Evolutionary conservation across 2,797 vertebrate species (phyloP), one percentile per base, ranked within the genome.

Genomic region (Amphiprion clarkii): DNA sequence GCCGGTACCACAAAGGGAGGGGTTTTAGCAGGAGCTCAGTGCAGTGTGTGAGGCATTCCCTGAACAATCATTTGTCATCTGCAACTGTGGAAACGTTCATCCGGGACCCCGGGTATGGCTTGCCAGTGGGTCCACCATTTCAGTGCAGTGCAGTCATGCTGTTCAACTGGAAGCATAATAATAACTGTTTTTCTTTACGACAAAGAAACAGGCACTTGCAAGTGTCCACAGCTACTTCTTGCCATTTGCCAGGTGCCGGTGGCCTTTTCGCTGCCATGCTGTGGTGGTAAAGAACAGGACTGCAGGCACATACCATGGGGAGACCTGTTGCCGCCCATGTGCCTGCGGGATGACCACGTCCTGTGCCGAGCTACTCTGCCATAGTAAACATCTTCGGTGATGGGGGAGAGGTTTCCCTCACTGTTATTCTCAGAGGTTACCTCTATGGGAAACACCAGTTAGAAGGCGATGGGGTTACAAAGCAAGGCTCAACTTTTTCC

Each of bases 391-490:
- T 96, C 94, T 91, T 96, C 95, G 94, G 83, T 94, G 93, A 94
- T 78, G 82, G 95, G 95, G 83, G 96, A 96, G 91, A 95, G 94
- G 92, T 96, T 96, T 91, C 95, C 96, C 94, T 96, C 97, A 96
- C 95, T 96, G 96, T 95, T 96, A 96, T 96, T 96, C 95, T 97
- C 97, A 94, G 96, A 94, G 93, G 97, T 97, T 94, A 97, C 96
- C 93, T 97, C 96, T 97, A 95, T 68, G 90, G 95, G 94, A 94
- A 94, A 96, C 91, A 95, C 94, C 95, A 94, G 89, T 92, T 88
- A 94, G 86, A 92, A 55, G 76, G 85, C 73, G 79, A 86, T 36
- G 87, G 85, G 75, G 84, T 89, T 88, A 94, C 82, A 93, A 87
- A 31, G 82, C 71, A 89, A 75, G 84, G 67, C 67, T 86, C 60